phyloP scores from a whole-genome alignment of 2,888 invertebrate genomes.

The Apodemia hepburni region DNA sequence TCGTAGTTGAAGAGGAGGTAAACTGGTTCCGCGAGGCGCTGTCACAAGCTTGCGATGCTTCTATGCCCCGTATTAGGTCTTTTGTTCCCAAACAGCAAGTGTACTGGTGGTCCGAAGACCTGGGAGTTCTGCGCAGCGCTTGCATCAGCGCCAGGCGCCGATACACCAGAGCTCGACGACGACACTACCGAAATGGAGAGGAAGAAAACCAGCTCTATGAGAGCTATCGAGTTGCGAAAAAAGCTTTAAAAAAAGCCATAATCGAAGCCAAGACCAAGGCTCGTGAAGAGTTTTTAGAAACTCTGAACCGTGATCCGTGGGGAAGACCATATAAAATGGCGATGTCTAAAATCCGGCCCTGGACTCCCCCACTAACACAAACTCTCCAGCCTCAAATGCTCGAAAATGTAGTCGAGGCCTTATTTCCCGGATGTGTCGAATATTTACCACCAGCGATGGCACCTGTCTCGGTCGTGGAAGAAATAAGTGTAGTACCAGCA shows the following conservation, averaged over 20 bases:
- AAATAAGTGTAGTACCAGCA: too few species aligned
- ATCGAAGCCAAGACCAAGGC: not conserved
- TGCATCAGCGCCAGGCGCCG: not conserved
- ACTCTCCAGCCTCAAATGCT: too few species aligned
- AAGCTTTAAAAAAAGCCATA: not conserved
- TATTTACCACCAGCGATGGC: too few species aligned
- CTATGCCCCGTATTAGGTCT: not conserved
- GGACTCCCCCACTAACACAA: too few species aligned
- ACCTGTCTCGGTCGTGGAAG: too few species aligned
- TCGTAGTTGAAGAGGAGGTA: not conserved
- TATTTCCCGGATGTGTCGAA: too few species aligned
- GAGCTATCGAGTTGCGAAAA: not conserved
- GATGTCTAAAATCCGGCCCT: too few species aligned
- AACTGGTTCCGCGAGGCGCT: not conserved
- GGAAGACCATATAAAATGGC: too few species aligned
- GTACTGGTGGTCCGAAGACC: not conserved
- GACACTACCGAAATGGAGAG: not conserved
- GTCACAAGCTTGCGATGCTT: not conserved
- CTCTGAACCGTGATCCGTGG: too few species aligned
- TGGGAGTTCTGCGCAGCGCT: not conserved
- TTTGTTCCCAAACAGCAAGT: not conserved
- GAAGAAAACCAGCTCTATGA: not conserved
- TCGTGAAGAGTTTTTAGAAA: too few species aligned
- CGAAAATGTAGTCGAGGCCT: too few species aligned
- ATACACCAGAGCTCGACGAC: not conserved